These are phyloP conservation scores for Lasioglossum villosulum DNA, from an alignment of 2,888 invertebrate genomes.

Conservation along the genomic window DNA sequence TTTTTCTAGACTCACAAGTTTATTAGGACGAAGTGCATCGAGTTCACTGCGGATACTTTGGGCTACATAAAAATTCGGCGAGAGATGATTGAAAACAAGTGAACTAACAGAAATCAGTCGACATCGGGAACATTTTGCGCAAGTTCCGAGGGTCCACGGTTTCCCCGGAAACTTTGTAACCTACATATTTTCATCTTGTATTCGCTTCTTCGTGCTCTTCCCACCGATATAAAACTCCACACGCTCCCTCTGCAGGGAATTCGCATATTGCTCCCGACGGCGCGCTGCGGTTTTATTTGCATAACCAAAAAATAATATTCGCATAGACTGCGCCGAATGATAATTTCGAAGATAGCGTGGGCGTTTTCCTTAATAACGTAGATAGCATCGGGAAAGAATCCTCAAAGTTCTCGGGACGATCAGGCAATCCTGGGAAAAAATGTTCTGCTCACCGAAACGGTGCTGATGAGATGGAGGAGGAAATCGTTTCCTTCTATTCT, in stretches of 20 bases:
- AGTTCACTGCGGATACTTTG: neutral
- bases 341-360: slow-evolving; percentile 39
- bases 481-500: neutral
- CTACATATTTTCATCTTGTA: slow-evolving; percentile 46
- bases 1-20: neutral
- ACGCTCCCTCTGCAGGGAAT: slow-evolving; percentile 32
- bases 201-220: slow-evolving; percentile 21
- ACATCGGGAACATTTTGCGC: neutral
- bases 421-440: neutral
- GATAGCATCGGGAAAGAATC: neutral
- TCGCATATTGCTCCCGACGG: slow-evolving; percentile 50
- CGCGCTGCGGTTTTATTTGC: slow-evolving; percentile 45
- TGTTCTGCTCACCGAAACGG: neutral
- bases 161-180: slow-evolving; percentile 28
- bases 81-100: neutral
- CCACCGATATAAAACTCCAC: slow-evolving; percentile 48
- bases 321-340: slow-evolving; percentile 37
- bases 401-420: neutral
- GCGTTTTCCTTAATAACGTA: slow-evolving; percentile 18
- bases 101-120: slow-evolving; percentile 16
- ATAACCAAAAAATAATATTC: slow-evolving; percentile 54
- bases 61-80: neutral
- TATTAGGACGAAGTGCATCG: neutral
- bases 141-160: slow-evolving; percentile 5
- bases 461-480: neutral